A percentile compares a stretch with the other conserved stretches of the same genome.
These are phyloP conservation scores for Cynaeus angustus DNA, from an alignment of 2,888 invertebrate species.

Conservation along the genomic window DNA sequence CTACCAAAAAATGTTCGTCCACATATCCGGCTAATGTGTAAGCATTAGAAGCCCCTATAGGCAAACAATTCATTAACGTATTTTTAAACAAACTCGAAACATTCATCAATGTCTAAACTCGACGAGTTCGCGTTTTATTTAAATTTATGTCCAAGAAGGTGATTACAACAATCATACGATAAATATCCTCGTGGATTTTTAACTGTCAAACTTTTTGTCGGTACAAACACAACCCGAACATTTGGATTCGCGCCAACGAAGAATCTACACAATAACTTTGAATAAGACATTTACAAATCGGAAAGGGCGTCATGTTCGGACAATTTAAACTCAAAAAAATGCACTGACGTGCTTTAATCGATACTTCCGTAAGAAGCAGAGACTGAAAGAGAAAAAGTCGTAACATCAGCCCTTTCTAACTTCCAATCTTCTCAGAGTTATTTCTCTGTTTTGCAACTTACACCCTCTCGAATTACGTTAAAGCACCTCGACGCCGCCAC, in stretches of 20 bases:
- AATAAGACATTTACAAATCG: slow-evolving; percentile 44
- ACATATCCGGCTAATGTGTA: slow-evolving; percentile 27
- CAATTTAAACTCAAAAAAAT: slow-evolving; percentile 18
- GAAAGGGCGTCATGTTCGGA: slow-evolving; percentile 19
- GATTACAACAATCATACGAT: slow-evolving; percentile 27
- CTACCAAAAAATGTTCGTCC: too few species aligned
- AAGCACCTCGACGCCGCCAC: slow-evolving; percentile 20
- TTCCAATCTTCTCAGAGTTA: slow-evolving; percentile 20
- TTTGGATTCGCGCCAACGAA: slow-evolving; percentile 41
- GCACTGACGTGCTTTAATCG: slow-evolving; percentile 19
- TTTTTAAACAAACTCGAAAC: slow-evolving; percentile 33
- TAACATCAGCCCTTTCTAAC: slow-evolving; percentile 38
- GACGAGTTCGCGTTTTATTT: slow-evolving; percentile 11
- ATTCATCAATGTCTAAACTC: slow-evolving; percentile 26
- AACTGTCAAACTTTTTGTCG: slow-evolving; percentile 29
- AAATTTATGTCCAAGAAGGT: slow-evolving; percentile 30
- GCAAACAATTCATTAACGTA: slow-evolving; percentile 30
- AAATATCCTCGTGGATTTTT: slow-evolving; percentile 27
- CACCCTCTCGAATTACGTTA: slow-evolving; percentile 37
- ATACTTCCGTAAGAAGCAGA: slow-evolving; percentile 12
- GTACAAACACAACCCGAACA: slow-evolving; percentile 30
- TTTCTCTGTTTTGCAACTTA: slow-evolving; percentile 37
- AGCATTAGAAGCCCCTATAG: slow-evolving; percentile 7
- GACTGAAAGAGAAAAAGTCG: slow-evolving; percentile 38
- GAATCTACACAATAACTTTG: slow-evolving; percentile 45